Conservation (phyloP, 2,113 vertebrate genomes). For the Aviceda subcristata region DNA sequence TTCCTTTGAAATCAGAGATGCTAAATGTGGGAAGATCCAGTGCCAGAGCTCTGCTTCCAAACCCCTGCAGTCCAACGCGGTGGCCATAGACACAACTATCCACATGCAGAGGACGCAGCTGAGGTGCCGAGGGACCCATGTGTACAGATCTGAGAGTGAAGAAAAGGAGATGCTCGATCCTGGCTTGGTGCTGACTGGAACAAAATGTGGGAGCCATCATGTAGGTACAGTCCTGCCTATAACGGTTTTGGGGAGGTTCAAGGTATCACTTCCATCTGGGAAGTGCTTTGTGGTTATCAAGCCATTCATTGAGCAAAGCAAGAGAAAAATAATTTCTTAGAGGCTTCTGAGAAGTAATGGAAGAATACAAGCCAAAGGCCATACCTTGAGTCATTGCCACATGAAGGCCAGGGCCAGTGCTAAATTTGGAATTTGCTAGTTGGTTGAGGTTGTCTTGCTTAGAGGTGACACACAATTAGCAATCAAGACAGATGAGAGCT, state of each 20-base stretch:
- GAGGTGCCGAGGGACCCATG: conserved; percentile 87
- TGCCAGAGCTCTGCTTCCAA: conserved; percentile 82
- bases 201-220: conserved; percentile 89
- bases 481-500: background rate
- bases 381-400: background rate
- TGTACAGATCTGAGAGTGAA: conserved; percentile 79
- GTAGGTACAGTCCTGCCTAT: conserved; percentile 65
- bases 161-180: conserved; percentile 92
- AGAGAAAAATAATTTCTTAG: background rate
- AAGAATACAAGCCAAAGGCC: background rate
- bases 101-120: conserved; percentile 56
- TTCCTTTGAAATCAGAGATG: conserved; percentile 76
- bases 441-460: background rate
- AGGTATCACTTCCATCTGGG: background rate
- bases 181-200: conserved; percentile 92
- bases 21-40: conserved; percentile 96
- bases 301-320: background rate
- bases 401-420: background rate
- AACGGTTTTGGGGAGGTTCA: background rate
- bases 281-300: background rate
- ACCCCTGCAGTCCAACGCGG: conserved; percentile 86
- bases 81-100: conserved; percentile 89
- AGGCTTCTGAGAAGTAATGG: background rate
- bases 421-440: background rate
- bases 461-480: background rate